A percentile compares a stretch with the other conserved stretches of the same genome.
Conservation (phyloP, 2,113 vertebrate species). For the Jacana jacana region DNA sequence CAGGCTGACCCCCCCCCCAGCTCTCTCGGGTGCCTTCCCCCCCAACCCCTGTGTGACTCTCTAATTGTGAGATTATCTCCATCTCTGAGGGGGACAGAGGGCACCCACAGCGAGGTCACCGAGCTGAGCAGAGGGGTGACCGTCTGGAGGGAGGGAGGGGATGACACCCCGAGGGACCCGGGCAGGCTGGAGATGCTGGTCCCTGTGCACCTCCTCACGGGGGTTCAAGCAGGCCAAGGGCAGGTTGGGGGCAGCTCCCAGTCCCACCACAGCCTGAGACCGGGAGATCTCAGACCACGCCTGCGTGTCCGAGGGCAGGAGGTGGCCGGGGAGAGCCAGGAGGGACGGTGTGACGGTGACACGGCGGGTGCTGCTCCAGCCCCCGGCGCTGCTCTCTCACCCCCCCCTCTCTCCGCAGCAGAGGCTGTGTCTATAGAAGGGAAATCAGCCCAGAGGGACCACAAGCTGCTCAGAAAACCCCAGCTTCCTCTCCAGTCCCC, state of each 20-base stretch:
- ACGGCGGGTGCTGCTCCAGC: not conserved
- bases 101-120: not conserved
- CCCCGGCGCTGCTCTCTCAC: not conserved
- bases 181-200: not conserved
- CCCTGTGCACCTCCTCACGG: not conserved
- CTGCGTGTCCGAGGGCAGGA: fast-evolving
- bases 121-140: not conserved
- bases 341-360: too few relatives aligned
- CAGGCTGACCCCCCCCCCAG: not conserved
- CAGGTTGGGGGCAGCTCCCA: not conserved
- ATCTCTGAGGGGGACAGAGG: not conserved
- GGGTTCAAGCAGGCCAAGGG: not conserved
- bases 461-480: not conserved
- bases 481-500: not conserved
- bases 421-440: not conserved
- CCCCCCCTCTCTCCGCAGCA: not conserved
- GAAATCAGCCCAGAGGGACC: not conserved
- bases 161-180: not conserved
- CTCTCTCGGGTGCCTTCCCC: not conserved
- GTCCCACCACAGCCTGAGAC: not conserved
- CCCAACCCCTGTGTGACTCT: too few relatives aligned
- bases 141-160: not conserved
- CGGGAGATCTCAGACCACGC: too few relatives aligned
- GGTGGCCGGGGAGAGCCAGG: not conserved
- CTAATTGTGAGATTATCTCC: too few relatives aligned